Percentiles rank a stretch among this genome's conserved stretches.
phyloP scores from a whole-genome alignment of 2,888 invertebrate genomes.

The Leptothorax acervorum region DNA sequence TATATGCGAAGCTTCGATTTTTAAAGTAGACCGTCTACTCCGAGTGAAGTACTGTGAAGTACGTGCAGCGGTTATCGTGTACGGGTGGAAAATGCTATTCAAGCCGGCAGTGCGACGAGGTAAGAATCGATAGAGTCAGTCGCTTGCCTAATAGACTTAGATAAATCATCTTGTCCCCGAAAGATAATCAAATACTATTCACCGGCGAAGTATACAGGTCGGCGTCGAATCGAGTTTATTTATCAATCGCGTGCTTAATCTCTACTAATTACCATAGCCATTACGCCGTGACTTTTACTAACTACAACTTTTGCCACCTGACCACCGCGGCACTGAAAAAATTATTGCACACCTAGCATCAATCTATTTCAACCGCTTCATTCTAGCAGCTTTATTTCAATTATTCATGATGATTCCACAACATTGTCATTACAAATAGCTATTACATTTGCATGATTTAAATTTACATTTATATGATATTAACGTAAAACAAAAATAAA shows the following conservation, averaged over 20 bases:
- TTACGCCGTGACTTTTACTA: slow-evolving; percentile 81
- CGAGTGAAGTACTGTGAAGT: slow-evolving; percentile 42
- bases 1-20: slow-evolving; percentile 35
- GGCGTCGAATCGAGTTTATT: slow-evolving; percentile 33
- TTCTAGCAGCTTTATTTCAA: background rate
- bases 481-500: background rate
- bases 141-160: slow-evolving; percentile 30
- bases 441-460: background rate
- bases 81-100: slow-evolving; percentile 22
- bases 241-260: slow-evolving; percentile 60
- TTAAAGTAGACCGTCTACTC: slow-evolving; percentile 41
- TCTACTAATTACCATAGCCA: slow-evolving; percentile 76
- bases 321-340: slow-evolving; percentile 18
- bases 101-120: slow-evolving; percentile 19
- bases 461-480: background rate
- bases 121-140: slow-evolving; percentile 50
- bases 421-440: background rate
- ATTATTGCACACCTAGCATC: slow-evolving; percentile 2
- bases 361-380: slow-evolving; percentile 1
- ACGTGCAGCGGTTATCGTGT: slow-evolving; percentile 21
- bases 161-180: slow-evolving; percentile 43
- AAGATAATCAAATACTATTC: slow-evolving; percentile 36
- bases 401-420: background rate
- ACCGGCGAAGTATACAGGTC: background rate
- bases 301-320: slow-evolving; percentile 79